Base-by-base conservation (phyloP, 1,140 invertebrate genomes). In the Ips typographus region DNA sequence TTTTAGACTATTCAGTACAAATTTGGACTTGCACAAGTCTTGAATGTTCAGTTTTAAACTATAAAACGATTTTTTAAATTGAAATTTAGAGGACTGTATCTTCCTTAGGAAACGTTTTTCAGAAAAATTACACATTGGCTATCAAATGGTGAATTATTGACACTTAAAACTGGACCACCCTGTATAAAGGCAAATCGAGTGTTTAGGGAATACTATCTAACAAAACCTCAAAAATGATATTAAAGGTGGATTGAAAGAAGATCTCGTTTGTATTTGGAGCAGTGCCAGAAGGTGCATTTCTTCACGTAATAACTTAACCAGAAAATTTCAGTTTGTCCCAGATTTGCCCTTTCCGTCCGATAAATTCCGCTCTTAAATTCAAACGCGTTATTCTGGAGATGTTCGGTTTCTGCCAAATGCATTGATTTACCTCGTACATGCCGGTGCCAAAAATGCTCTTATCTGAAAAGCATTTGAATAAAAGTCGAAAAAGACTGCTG, bases 281-380 rank as follows among this genome's bases (percentile, higher is more conserved):
- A 38, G 22, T 38, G 71, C 71, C 71, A 72, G 69, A 70, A 36
- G 53, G 68, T 41, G 68, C 60, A 62, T 64, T 70, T 70, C 68
- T 65, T 65, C 56, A 70, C 61, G 61, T 64, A 70, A 70, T 70
- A 70, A 64, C 56, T 70, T 70, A 64, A 58, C 68, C 68, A 60
- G 68, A 70, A 70, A 70, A 70, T 64, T 52, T 55, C 42, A 56
- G 62, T 59, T 64, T 65, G 68, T 64, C 56, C 68, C 55, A 70
- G 68, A 70, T 70, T 68, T 68, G 43, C 38, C 47, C 8, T 59
- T 60, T 57, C 40, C 42, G 60, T 38, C 6, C 55, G 53, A 70
- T 70, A 70, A 70, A 69, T 69, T 68, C 55, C 40, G n/a, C 37
- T 37, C 55, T 49, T 59, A 42, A 36, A 57, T 22, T 66, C 41